Evolutionary conservation across 2,888 invertebrate genomes (phyloP).

Genomic region (Limnephilus rhombicus): DNA sequence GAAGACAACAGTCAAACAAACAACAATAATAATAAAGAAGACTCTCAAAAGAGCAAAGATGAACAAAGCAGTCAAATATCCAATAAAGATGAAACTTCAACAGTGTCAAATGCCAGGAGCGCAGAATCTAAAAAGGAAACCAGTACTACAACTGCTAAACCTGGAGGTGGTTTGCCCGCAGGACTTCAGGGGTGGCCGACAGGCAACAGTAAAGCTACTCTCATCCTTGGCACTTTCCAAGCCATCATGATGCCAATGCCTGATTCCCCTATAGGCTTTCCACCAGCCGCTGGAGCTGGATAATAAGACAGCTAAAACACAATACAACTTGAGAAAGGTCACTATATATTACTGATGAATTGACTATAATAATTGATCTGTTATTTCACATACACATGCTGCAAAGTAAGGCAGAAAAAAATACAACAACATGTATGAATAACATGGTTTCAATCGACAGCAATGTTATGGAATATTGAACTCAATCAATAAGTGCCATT

Average conservation of each 20-base stretch:
- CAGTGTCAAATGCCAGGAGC: background rate
- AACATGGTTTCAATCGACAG: too few species aligned
- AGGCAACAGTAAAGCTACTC: slow-evolving; percentile 54
- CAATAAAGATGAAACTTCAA: background rate
- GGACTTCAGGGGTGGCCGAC: slow-evolving; percentile 38
- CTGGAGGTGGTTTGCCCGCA: slow-evolving; percentile 22
- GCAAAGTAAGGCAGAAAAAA: too few species aligned
- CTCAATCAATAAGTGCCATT: too few species aligned
- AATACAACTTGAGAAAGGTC: background rate
- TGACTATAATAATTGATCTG: too few species aligned
- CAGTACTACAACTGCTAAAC: background rate
- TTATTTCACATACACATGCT: too few species aligned
- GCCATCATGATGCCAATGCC: slow-evolving; percentile 55
- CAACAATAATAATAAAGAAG: too few species aligned
- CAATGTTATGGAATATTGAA: too few species aligned
- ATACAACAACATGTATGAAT: too few species aligned
- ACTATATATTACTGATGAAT: background rate
- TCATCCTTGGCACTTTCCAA: slow-evolving; percentile 59
- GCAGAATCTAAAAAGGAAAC: background rate
- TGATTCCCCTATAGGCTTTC: background rate
- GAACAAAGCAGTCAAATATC: background rate
- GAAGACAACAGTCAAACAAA: too few species aligned
- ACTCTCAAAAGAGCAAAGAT: background rate
- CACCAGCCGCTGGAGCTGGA: background rate
- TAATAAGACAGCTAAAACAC: background rate